A percentile compares a stretch with the other conserved stretches of the same genome.
Conservation (phyloP, 2,797 vertebrate genomes). For the Aratinga solstitialis region DNA sequence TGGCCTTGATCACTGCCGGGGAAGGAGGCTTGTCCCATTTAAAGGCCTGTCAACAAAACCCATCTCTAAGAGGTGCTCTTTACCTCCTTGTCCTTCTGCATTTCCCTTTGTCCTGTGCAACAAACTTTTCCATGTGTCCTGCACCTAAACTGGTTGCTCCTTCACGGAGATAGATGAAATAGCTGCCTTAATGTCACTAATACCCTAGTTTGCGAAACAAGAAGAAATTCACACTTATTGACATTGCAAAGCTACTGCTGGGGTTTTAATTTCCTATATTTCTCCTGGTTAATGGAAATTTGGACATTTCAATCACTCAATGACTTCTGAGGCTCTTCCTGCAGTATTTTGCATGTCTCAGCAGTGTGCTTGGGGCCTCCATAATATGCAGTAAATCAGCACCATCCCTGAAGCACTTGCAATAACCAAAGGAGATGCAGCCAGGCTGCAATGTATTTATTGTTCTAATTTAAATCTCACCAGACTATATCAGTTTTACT, state of each 20-base stretch:
- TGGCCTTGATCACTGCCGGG: not conserved
- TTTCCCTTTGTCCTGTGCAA: not conserved
- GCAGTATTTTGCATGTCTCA: not conserved
- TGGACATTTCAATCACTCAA: not conserved
- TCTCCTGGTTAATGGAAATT: not conserved
- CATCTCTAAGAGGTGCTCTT: not conserved
- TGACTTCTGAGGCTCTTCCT: not conserved
- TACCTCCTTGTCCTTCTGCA: not conserved
- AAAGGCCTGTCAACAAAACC: not conserved
- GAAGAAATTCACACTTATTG: not conserved
- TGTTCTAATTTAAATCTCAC: not conserved
- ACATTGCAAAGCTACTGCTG: not conserved
- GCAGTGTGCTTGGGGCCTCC: not conserved
- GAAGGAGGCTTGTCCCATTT: not conserved
- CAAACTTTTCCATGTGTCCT: not conserved
- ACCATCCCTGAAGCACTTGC: not conserved
- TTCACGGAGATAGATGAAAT: not conserved
- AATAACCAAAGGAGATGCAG: not conserved
- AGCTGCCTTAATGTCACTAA: not conserved
- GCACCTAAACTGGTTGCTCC: accelerated
- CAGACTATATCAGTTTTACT: not conserved
- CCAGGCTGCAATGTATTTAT: not conserved
- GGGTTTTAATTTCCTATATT: not conserved
- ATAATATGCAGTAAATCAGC: not conserved
- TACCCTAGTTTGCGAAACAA: not conserved